Evolutionary conservation across 2,113 vertebrate species (phyloP), one percentile per base, ranked within the genome.

Genomic region (Felis chaus): DNA sequence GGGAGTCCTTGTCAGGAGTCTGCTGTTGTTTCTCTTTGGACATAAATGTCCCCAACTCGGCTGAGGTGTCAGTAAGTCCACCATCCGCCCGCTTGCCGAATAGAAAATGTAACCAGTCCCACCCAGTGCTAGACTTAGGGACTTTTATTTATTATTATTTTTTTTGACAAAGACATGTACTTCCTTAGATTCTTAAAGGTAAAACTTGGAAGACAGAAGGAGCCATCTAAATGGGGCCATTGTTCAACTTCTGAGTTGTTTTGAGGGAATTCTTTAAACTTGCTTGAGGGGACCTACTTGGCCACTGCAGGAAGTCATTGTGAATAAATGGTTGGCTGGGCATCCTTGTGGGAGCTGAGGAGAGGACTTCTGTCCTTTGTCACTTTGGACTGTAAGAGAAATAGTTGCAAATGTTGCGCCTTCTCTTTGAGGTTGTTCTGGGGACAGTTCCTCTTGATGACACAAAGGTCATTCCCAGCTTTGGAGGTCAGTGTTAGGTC

Each of bases 191-290:
- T 91, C 71, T 91, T 91, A 92, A 82, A 95, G 69, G 55, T 92
- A 94, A 86, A 95, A 88, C 33, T 90, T 91, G 50, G 87, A 85
- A 94, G 73, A 71, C 23, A 92, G 81, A 97, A 92, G 23, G 65
- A 88, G 53, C 66, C 88, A 55, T 27, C 7, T 89, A 86, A 95
- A 88, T 93, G 66, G 65, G 82, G 15, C 74, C 79, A 61, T 89
- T 96, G 92, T 97, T 97, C 86, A 80, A 63, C 95, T 95, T 86
- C 94, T 79, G 68, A 91, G 82, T 91, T 97, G 21, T 95, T 93
- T 92, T 39, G 53, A 81, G 92, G 90, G 81, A 79, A 33, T 29
- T 78, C 66, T 82, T 19, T 23, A 81, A 97, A 73, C 50, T 53
- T 88, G 89, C 88, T 95, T 90, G 63, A 36, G 92, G 90, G 27